Conservation (phyloP, 1,140 invertebrate genomes). For the Pygmarrhopalites habei region DNA sequence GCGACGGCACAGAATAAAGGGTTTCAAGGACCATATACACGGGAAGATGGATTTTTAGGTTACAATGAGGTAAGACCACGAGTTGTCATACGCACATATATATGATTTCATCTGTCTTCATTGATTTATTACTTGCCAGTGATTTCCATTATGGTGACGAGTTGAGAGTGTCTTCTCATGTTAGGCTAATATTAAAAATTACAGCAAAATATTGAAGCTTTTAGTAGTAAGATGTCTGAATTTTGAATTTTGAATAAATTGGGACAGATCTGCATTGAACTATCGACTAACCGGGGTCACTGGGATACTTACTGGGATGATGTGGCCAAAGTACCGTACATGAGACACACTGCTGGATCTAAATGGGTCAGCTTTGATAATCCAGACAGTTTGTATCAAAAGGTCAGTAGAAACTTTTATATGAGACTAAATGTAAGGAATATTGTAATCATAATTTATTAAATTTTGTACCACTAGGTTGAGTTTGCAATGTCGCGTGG, state of each 20-base stretch:
- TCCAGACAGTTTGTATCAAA: conserved; percentile 30
- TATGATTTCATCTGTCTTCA: too few relatives aligned
- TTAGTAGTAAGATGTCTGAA: not conserved
- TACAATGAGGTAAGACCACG: conserved; percentile 79
- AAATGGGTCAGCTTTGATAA: conserved; percentile 40
- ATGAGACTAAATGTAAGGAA: not conserved
- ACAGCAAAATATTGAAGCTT: too few relatives aligned
- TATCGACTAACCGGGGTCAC: conserved; percentile 28
- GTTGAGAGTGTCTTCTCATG: too few relatives aligned
- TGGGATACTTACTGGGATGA: conserved; percentile 39
- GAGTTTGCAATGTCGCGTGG: conserved; percentile 43
- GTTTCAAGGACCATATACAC: conserved; percentile 66
- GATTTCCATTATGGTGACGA: too few relatives aligned
- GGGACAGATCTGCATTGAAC: conserved; percentile 43
- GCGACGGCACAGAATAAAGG: conserved; percentile 50
- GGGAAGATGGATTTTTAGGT: conserved; percentile 74
- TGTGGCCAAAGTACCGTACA: conserved; percentile 35
- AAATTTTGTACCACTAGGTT: conserved; percentile 26
- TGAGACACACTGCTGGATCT: conserved; percentile 34
- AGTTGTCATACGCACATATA: too few relatives aligned
- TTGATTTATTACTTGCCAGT: too few relatives aligned
- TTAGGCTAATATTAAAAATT: too few relatives aligned
- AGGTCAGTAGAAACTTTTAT: conserved; percentile 26
- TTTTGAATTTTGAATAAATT: too few relatives aligned
- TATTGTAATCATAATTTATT: not conserved